phyloP scores from a whole-genome alignment of 2,888 invertebrate species.

The Zaprionus obscuricornis region DNA sequence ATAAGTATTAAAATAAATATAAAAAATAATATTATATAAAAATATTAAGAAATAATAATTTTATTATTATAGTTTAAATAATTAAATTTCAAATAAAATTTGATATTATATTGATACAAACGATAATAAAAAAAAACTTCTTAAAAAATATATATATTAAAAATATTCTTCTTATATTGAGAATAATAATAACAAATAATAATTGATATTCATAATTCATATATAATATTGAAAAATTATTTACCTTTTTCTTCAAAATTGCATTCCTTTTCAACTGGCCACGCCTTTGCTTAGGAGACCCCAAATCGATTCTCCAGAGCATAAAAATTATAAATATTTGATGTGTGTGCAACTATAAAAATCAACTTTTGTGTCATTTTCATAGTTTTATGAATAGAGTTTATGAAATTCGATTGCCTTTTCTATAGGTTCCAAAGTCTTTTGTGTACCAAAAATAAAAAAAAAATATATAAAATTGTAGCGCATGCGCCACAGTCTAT shows the following conservation, averaged over 20 bases:
- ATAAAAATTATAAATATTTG: constrained; percentile 33
- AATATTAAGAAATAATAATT: background rate
- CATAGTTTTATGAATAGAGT: constrained; percentile 30
- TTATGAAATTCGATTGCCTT: constrained; percentile 13
- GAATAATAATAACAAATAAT: no score
- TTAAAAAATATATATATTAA: no score
- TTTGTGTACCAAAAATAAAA: constrained; percentile 30
- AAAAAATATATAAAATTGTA: constrained; percentile 38
- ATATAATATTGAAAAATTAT: no score
- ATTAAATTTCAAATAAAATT: background rate
- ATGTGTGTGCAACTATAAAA: constrained; percentile 54
- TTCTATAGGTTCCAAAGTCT: constrained; percentile 13
- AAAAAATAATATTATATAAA: background rate
- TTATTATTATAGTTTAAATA: background rate
- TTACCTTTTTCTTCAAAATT: no score
- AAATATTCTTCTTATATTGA: no score
- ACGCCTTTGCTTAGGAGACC: background rate
- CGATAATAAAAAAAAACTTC: no score
- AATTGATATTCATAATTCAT: no score
- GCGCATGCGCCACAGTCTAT: constrained; percentile 62
- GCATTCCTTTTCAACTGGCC: background rate
- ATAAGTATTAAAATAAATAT: background rate
- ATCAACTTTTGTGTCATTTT: constrained; percentile 44
- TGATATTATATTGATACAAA: no score
- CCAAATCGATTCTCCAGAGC: background rate